A percentile compares a stretch with the other conserved stretches of the same genome.
phyloP scores from a whole-genome alignment of 2,888 invertebrate species.

The Timema cristinae region DNA sequence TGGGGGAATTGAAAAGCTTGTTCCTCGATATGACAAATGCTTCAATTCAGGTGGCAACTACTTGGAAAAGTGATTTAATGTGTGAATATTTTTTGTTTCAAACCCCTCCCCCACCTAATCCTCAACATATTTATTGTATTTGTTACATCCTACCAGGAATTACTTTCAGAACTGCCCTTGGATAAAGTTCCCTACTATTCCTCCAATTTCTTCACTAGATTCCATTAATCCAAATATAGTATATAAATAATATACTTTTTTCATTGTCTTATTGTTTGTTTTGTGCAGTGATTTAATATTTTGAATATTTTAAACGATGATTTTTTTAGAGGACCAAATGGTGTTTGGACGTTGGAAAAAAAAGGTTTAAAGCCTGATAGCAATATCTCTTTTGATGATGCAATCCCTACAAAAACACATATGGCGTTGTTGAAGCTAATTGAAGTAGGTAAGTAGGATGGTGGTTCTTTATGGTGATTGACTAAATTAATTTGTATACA shows the following conservation, averaged over 20 bases:
- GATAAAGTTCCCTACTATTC: neutral
- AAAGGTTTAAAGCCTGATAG: slow-evolving; percentile 80
- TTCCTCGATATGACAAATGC: too few species aligned
- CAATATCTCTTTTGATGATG: slow-evolving; percentile 84
- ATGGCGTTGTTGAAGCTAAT: slow-evolving; percentile 84
- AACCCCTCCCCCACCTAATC: too few species aligned
- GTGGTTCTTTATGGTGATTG: neutral
- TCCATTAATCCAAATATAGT: neutral
- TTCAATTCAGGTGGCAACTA: too few species aligned
- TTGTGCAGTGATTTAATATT: neutral
- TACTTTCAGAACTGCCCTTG: neutral
- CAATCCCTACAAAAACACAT: slow-evolving; percentile 88
- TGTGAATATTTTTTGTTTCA: too few species aligned
- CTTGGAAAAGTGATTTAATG: too few species aligned
- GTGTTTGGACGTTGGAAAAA: slow-evolving; percentile 94
- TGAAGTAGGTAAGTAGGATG: slow-evolving; percentile 48
- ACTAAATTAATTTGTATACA: too few species aligned
- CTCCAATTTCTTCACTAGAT: slow-evolving; percentile 14
- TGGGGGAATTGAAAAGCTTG: too few species aligned
- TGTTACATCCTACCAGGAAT: too few species aligned
- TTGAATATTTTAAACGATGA: too few species aligned
- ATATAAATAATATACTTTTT: neutral
- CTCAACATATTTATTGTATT: too few species aligned
- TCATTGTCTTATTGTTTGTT: neutral
- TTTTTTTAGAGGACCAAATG: slow-evolving; percentile 76